A percentile compares a stretch with the other conserved stretches of the same genome.
Conservation (phyloP, 2,797 vertebrate genomes). For the Ciconia nigra region DNA sequence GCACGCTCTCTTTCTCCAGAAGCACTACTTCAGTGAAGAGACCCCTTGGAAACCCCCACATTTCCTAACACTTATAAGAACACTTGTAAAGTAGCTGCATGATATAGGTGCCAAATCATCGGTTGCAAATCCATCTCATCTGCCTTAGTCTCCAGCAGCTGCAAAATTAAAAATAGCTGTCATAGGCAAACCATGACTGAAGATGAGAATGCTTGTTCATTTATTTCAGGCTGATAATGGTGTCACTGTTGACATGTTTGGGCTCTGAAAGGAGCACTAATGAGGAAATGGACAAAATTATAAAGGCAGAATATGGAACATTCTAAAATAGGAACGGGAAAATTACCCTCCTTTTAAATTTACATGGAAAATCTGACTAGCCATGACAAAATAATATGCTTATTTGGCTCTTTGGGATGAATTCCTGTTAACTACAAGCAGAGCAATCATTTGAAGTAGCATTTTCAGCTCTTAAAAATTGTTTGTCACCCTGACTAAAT, state of each 20-base stretch:
- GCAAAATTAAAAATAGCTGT: constrained; percentile 40
- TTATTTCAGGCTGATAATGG: constrained; percentile 23
- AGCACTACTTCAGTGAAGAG: background rate
- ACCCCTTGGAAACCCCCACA: background rate
- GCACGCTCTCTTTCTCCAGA: background rate
- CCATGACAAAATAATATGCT: constrained; percentile 17
- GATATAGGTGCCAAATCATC: background rate
- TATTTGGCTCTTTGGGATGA: constrained; percentile 31
- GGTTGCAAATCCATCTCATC: background rate
- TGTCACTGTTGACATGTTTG: constrained; percentile 40
- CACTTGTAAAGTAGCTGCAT: background rate
- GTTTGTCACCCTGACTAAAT: background rate
- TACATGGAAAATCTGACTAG: constrained; percentile 47
- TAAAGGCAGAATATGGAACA: background rate
- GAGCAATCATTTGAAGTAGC: constrained; percentile 31
- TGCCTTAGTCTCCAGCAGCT: background rate
- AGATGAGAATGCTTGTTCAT: background rate
- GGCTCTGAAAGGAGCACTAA: constrained; percentile 43
- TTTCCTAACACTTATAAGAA: background rate
- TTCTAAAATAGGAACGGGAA: constrained; percentile 47
- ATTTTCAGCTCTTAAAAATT: constrained; percentile 2
- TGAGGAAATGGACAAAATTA: constrained; percentile 41
- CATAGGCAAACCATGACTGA: background rate
- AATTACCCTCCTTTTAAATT: constrained; percentile 10
- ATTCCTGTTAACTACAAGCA: constrained; percentile 34